These are phyloP conservation scores for Achlya flavicornis DNA, from an alignment of 2,888 invertebrate genomes.

Conservation along the genomic window DNA sequence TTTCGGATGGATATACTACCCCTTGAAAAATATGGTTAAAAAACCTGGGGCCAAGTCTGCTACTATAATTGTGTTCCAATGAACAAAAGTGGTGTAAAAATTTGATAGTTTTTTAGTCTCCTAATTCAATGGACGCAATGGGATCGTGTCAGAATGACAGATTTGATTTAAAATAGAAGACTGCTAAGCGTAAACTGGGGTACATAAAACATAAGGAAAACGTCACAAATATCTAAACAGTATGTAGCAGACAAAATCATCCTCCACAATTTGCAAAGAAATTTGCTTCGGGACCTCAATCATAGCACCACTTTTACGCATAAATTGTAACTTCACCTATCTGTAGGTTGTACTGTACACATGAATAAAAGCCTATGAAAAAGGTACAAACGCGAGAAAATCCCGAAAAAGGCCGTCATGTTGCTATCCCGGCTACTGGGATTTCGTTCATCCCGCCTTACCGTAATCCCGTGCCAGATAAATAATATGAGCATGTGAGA, in stretches of 20 bases:
- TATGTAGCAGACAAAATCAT: no score
- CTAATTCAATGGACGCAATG: no score
- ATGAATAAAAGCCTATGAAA: conserved; percentile 35
- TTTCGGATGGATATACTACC: background rate
- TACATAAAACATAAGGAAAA: background rate
- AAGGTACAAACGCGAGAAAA: conserved; percentile 52
- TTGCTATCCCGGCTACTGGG: conserved; percentile 62
- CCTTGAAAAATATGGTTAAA: no score
- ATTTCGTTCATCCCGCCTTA: conserved; percentile 64
- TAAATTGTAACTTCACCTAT: conserved; percentile 19
- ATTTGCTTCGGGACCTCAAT: background rate
- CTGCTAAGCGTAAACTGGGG: background rate
- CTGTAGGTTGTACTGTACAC: conserved; percentile 30
- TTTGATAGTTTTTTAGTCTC: no score
- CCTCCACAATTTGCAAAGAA: background rate
- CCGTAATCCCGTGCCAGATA: conserved; percentile 58
- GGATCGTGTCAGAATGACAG: no score
- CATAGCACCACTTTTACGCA: background rate
- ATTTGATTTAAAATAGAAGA: no score
- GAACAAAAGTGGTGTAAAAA: no score
- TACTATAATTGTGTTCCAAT: no score
- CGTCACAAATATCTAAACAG: no score
- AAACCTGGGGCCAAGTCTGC: no score
- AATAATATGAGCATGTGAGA: conserved; percentile 34
- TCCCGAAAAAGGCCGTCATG: conserved; percentile 64